These are phyloP conservation scores for Polylopha cassiicola DNA, from an alignment of 2,888 invertebrate genomes.

Conservation along the genomic window DNA sequence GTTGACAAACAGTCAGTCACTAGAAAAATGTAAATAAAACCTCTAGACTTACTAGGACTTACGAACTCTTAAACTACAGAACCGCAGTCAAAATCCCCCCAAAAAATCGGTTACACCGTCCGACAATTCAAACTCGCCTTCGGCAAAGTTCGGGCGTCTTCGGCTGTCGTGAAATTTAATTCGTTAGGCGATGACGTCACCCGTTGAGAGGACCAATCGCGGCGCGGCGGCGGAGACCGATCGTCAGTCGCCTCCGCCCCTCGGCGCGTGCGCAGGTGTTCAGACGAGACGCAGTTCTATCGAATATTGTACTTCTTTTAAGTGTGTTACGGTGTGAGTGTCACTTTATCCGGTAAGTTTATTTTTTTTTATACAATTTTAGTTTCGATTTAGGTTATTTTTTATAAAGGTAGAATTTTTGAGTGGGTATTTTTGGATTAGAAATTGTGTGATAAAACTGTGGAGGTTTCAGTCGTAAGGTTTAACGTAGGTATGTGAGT, in stretches of 20 bases:
- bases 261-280: constrained; percentile 35
- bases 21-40: too few species aligned
- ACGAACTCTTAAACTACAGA: too few species aligned
- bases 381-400: too few species aligned
- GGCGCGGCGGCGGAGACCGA: constrained; percentile 23
- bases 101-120: constrained; percentile 8
- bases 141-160: constrained; percentile 20
- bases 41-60: too few species aligned
- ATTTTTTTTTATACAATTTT: background rate
- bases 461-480: too few species aligned
- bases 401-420: too few species aligned
- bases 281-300: too few species aligned
- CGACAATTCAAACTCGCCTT: constrained; percentile 1
- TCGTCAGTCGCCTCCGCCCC: constrained; percentile 34
- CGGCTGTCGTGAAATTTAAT: constrained; percentile 30
- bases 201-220: constrained; percentile 50
- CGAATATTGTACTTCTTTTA: too few species aligned
- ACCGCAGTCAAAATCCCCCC: too few species aligned
- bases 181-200: constrained; percentile 50
- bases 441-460: too few species aligned
- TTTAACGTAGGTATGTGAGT: constrained; percentile 27
- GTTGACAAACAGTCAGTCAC: too few species aligned
- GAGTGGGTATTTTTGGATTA: too few species aligned
- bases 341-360: constrained; percentile 6
- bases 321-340: constrained; percentile 7